These are phyloP conservation scores for Xenopus tropicalis DNA, from an alignment of 2,113 vertebrate species.

Conservation along the genomic window UCB_Xtro_10.0 CM004448.2:33467501-33468000, in stretches of 20 bases:
- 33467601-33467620: too few species aligned
- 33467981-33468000: constrained; percentile 74
- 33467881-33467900: background rate
- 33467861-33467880: too few species aligned
- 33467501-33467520: background rate
- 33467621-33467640: background rate
- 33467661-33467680: constrained; percentile 61
- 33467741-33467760: constrained; percentile 27
- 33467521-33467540: background rate
- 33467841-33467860: too few species aligned
- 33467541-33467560: background rate
- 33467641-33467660: background rate
- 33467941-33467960: constrained; percentile 25
- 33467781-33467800: constrained; percentile 17
- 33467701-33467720: background rate
- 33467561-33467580: background rate
- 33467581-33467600: background rate
- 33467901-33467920: constrained; percentile 13
- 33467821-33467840: constrained; percentile 17
- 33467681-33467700: constrained; percentile 29
- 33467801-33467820: constrained; percentile 31
- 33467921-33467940: constrained; percentile 4
- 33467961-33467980: constrained; percentile 70
- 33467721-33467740: constrained; percentile 6
- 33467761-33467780: constrained; percentile 18